Base-by-base conservation (phyloP, 2,797 vertebrate species). In the Onychomys torridus region DNA sequence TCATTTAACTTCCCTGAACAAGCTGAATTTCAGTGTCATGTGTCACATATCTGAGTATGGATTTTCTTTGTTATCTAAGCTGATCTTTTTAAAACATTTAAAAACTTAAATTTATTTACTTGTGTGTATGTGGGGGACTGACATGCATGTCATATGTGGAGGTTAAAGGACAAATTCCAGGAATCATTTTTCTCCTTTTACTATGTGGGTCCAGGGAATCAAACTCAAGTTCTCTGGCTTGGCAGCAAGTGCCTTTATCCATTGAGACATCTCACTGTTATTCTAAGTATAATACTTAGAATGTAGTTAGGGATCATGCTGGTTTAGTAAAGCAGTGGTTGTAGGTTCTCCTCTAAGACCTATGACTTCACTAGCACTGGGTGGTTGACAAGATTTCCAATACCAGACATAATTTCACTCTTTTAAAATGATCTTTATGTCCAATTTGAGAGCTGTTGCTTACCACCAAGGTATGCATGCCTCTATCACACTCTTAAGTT, bases 1-100 rank as follows among this genome's bases (percentile, higher is more conserved):
- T 81, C 43, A 34, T 67, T 95, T 95, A 79, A 67, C 96, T 97
- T 95, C 37, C 6, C 21, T 27, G 78, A 90, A 37, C 57, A 95
- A 93, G 46, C 67, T 69, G 25, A 49, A 16, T 93, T 55, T 90
- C 61, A 89, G 8, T 91, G 81, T 73, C 75, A 67, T 73, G 10
- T 57, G 75, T 89, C 46, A 65, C 93, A 59, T 37, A 37, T 86
- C 19, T 91, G 76, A 27, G 82, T 65, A 27, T 90, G 40, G 8
- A 17, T 91, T 96, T 92, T 69, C 25, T 77, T 92, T 96, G 69
- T 82, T 87, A 40, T 75, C 7, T 71, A 82, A 69, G 55, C 13
- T 86, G 29, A 65, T 65, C 43, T 37, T 69, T 69, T n/a, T 14
- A 69, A 46, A 52, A 52, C 21, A 69, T 37, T 52, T 52, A n/a